Base-by-base conservation (phyloP, 2,797 vertebrate species). In the Onychomys arenicola region DNA sequence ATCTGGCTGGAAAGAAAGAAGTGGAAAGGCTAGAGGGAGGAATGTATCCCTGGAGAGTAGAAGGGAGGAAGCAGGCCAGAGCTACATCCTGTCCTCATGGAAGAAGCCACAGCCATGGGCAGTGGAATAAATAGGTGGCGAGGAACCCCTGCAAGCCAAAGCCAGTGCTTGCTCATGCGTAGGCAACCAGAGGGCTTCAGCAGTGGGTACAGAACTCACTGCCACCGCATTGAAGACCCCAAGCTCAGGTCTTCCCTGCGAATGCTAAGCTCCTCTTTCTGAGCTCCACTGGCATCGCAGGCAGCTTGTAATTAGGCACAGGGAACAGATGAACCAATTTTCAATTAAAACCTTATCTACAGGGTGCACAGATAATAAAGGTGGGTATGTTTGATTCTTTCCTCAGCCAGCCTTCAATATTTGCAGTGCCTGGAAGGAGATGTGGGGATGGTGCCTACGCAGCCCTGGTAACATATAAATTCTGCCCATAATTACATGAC, bases 341-440 rank as follows among this genome's bases (percentile, higher is more conserved):
- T 97, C 97, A 98, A 98, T 98, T 97, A 98, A 98, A 98, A 97
- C 81, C 93, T 94, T 88, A 34, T 94, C 82, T 97, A 95, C 76
- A 90, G 97, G 97, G 93, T 91, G 84, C 96, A 95, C 90, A 96
- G 98, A 98, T 94, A 96, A 89, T 73, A 83, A 65, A 95, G 73
- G 88, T 14, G 23, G 94, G 92, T 77, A 96, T 76, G 94, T 90
- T 88, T 93, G 95, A 96, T 96, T 98, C 96, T 90, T 73, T 96
- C 92, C 97, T 97, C 3, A 73, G 93, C 84, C 86, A 95, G 96
- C 90, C 97, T 96, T 97, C 97, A 98, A 96, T 97, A 98, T 98
- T 97, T 96, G 94, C 96, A 93, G 93, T 80, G 92, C 93, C 97
- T 92, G 96, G 93, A 96, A 97, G 91, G 91, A 94, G 92, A 93